Evolutionary conservation across 2,888 invertebrate species (phyloP).

Genomic region (Dilophus febrilis): DNA sequence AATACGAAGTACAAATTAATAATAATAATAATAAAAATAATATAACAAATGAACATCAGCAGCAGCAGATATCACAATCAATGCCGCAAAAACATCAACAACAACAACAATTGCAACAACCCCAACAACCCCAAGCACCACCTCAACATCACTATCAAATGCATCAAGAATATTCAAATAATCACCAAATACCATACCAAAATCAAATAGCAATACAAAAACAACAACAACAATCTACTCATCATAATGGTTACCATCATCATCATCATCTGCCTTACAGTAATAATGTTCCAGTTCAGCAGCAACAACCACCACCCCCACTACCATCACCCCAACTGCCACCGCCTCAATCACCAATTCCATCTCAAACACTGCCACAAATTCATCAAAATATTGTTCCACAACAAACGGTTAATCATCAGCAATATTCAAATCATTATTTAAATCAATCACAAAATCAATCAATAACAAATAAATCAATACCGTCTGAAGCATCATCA

Average conservation of each 20-base stretch:
- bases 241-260: background rate
- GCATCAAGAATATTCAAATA: constrained; percentile 1
- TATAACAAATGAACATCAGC: background rate
- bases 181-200: background rate
- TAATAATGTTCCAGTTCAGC: too few species aligned
- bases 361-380: too few species aligned
- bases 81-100: constrained; percentile 14
- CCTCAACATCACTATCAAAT: background rate
- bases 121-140: constrained; percentile 3
- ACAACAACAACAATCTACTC: constrained; percentile 4
- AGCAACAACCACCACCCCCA: too few species aligned
- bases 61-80: constrained; percentile 10
- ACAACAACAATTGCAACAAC: constrained; percentile 8
- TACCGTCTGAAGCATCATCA: too few species aligned
- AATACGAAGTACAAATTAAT: background rate
- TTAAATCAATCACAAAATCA: too few species aligned
- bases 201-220: background rate
- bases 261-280: background rate
- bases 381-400: too few species aligned
- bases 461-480: too few species aligned
- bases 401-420: too few species aligned
- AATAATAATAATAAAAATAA: too few species aligned
- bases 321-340: too few species aligned
- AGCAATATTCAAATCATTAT: too few species aligned
- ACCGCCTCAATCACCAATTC: too few species aligned